Evolutionary conservation across 2,113 vertebrate species (phyloP).

Genomic region (Xiphias gladius): DNA sequence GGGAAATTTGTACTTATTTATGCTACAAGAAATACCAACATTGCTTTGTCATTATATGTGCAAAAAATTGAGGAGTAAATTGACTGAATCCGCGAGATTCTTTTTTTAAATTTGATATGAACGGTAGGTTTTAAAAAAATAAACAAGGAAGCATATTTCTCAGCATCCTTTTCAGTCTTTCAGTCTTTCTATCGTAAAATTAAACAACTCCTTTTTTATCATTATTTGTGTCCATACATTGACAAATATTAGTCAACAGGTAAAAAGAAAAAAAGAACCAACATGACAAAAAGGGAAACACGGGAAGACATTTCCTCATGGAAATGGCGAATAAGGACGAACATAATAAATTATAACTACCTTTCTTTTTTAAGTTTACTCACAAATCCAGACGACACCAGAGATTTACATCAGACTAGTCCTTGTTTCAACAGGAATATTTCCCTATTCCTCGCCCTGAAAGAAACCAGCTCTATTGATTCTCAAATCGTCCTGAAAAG

Average conservation of each 20-base stretch:
- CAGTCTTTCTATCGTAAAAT: neutral
- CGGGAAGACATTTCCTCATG: neutral
- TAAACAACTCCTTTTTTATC: neutral
- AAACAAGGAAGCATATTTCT: no score
- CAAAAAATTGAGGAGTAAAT: neutral
- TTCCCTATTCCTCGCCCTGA: neutral
- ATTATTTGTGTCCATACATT: neutral
- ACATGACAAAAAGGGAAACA: constrained; percentile 15
- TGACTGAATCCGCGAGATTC: no score
- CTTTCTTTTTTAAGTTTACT: constrained; percentile 55
- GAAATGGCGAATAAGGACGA: constrained; percentile 51
- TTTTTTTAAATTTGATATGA: neutral
- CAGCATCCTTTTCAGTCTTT: neutral
- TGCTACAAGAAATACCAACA: neutral
- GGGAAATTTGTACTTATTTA: constrained; percentile 35
- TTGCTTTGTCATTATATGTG: neutral
- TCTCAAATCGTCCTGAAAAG: constrained; percentile 18
- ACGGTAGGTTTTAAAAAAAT: no score
- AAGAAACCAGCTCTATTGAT: constrained; percentile 32
- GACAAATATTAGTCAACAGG: constrained; percentile 5
- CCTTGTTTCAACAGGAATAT: constrained; percentile 36
- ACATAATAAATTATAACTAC: constrained; percentile 56
- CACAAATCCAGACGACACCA: constrained; percentile 48
- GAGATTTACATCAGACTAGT: constrained; percentile 57
- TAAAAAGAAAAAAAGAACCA: neutral